Evolutionary conservation across 2,888 invertebrate genomes (phyloP), one percentile per base, ranked within the genome.

Genomic region (Drosophila trichaetosa): DNA sequence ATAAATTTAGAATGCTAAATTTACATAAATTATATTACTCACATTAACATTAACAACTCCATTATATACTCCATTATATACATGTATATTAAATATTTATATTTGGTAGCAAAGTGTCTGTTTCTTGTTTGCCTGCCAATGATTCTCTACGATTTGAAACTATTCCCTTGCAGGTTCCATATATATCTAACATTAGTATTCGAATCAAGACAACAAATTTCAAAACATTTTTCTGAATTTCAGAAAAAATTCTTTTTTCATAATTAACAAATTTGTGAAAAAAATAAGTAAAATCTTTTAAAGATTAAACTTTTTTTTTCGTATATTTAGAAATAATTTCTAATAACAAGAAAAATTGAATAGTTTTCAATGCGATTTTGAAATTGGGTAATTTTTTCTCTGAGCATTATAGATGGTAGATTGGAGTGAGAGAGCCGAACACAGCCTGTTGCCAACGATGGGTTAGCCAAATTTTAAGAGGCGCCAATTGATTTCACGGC

Each of bases 401-500:
- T 4, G 2, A n/a, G n/a, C 40, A 18, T 40, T 40, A 4, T 8
- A n/a, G n/a, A n/a, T n/a, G 4, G 16, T 16, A 6, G n/a, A 40
- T n/a, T 10, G 4, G n/a, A 10, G 10, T n/a, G n/a, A 11, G 40
- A 11, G 40, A 40, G n/a, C 2, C 40, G 10, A 40, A 1, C n/a
- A 40, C n/a, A 10, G 40, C 40, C 29, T 29, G 29, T 7, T 59
- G 58, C 68, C 59, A 48, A 68, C 36, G 53, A 49, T 36, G 34
- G 60, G 48, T 38, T 46, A 18, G 13, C 38, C 59, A 40, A 67
- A 57, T 72, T 72, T 71, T 63, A 64, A 70, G 67, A 60, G 65
- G 57, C 65, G 49, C 53, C 83, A 88, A 77, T 88, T 74, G 81
- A 88, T 80, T 83, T 85, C 51, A 79, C 59, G 70, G 54, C 70